A percentile compares a stretch with the other conserved stretches of the same genome.
Evolutionary conservation across 2,113 vertebrate species (phyloP).

Genomic region (Platanista minor): DNA sequence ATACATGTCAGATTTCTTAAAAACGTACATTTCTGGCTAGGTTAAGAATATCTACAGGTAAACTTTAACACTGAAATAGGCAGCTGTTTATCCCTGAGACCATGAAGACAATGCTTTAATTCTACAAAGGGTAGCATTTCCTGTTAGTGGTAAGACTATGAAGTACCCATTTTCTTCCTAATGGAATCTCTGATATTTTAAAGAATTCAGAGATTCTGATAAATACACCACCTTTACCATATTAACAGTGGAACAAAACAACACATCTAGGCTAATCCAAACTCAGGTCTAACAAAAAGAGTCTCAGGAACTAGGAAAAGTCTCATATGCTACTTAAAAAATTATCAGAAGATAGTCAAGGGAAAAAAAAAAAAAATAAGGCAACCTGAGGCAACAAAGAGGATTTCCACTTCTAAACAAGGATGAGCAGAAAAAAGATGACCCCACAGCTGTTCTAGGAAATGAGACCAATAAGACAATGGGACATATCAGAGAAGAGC

Average conservation of each 20-base stretch:
- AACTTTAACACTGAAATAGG: neutral
- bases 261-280: neutral
- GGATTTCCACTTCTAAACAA: neutral
- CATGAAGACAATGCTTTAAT: neutral
- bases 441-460: neutral
- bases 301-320: neutral
- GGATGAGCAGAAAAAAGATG: neutral
- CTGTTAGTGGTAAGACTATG: neutral
- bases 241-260: neutral
- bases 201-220: neutral
- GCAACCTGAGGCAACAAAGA: neutral
- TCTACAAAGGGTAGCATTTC: neutral
- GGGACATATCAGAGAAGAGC: neutral
- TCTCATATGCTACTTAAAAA: neutral
- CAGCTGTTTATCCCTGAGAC: neutral
- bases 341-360: neutral
- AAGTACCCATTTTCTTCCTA: neutral
- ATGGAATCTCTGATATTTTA: neutral
- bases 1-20: accelerated
- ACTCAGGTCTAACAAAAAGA: neutral
- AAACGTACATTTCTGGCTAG: neutral
- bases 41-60: neutral
- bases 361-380: neutral
- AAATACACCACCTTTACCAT: neutral
- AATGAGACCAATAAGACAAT: neutral